These are phyloP conservation scores for Ellobium chinense DNA, from an alignment of 2,888 invertebrate species.

Conservation along the genomic window DNA sequence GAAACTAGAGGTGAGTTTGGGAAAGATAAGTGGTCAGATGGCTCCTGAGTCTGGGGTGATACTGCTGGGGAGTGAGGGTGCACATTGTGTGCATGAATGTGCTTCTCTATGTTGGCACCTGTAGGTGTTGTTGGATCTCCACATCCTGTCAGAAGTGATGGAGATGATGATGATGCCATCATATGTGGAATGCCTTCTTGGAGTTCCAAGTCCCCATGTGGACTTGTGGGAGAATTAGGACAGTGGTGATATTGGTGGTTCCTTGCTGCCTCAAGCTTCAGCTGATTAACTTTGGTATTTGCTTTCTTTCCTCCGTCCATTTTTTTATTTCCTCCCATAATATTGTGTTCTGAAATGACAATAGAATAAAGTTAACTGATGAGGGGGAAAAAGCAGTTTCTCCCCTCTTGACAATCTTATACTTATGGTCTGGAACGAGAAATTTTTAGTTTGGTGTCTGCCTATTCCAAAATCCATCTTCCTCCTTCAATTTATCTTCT, in stretches of 20 bases:
- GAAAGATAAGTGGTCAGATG: neutral
- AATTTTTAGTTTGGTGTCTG: no score
- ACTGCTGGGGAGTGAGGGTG: neutral
- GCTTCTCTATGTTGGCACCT: constrained; percentile 31
- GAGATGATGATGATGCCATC: constrained; percentile 35
- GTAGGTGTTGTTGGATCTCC: constrained; percentile 18
- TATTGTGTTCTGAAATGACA: neutral
- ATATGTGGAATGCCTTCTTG: constrained; percentile 5
- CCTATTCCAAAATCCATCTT: no score
- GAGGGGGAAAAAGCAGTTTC: no score
- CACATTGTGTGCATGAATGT: constrained; percentile 37
- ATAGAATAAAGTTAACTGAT: neutral
- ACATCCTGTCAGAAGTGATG: constrained; percentile 39
- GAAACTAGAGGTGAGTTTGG: neutral
- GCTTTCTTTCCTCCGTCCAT: neutral
- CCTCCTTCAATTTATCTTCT: no score
- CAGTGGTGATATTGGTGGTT: neutral
- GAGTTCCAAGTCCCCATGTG: neutral
- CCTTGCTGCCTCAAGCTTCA: neutral
- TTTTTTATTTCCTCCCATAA: constrained; percentile 14
- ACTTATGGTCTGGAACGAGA: no score
- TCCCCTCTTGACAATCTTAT: no score
- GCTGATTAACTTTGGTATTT: neutral
- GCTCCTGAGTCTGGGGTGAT: neutral
- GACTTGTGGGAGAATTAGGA: neutral